phyloP scores from a whole-genome alignment of 2,113 vertebrate genomes.

The Trichomycterus rosablanca region DNA sequence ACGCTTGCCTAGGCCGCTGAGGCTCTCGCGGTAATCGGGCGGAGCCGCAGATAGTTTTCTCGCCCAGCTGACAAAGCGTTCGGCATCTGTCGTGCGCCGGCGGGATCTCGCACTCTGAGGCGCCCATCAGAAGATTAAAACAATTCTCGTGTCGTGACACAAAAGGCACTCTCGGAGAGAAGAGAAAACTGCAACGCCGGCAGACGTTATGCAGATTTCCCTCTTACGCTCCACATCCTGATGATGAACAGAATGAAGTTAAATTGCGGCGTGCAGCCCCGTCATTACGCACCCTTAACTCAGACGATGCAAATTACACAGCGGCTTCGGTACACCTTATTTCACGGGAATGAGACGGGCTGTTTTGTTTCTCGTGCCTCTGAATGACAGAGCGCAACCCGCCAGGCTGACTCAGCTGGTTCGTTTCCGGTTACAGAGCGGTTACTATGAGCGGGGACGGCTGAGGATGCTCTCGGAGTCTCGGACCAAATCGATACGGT shows the following conservation, averaged over 20 bases:
- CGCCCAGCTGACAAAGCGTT: constrained; percentile 29
- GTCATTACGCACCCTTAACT: background rate
- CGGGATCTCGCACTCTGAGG: background rate
- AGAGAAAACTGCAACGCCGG: background rate
- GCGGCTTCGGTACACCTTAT: background rate
- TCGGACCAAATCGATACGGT: constrained; percentile 57
- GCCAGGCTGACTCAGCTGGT: too few relatives aligned
- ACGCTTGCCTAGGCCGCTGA: constrained; percentile 56
- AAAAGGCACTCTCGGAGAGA: background rate
- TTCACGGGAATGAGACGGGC: background rate
- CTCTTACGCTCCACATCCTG: background rate
- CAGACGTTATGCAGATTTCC: background rate
- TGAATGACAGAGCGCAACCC: background rate
- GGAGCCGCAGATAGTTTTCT: constrained; percentile 38
- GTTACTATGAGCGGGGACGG: constrained; percentile 42
- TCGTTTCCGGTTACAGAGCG: too few relatives aligned
- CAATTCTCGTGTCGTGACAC: background rate
- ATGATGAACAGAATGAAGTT: too few relatives aligned
- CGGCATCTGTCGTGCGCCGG: too few relatives aligned
- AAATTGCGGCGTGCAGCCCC: background rate
- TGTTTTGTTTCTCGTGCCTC: too few relatives aligned
- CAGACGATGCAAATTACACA: background rate
- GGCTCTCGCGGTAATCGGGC: constrained; percentile 39
- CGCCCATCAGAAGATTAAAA: constrained; percentile 31
- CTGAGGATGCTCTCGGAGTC: constrained; percentile 46